Evolutionary conservation across 2,888 invertebrate genomes (phyloP), one percentile per base, ranked within the genome.

Genomic region (Synergus laeviventris): DNA sequence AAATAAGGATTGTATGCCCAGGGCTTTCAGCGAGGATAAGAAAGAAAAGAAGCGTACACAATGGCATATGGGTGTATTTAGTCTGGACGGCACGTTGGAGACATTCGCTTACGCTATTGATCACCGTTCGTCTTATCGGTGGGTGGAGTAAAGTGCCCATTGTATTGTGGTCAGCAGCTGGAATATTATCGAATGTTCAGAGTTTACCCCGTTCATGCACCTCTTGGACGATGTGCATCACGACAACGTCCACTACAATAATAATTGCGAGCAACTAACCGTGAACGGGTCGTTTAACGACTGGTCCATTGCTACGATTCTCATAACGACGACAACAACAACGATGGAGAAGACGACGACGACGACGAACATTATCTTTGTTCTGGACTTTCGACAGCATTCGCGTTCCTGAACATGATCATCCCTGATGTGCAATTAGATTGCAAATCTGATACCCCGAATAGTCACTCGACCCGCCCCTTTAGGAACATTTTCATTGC

Each of bases 181-280:
- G 85, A 87, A 87, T 87, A 88, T 87, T 84, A 84, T 82, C 80
- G 82, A 82, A 79, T 82, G 84, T 84, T 83, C 79, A 77, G 75
- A 76, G 70, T 76, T 66, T 81, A 76, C 75, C 78, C 77, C 74
- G 77, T 80, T 74, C 74, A 74, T 73, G 62, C 60, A 54, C 78
- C 66, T 76, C 49, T 78, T 45, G 60, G 70, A 49, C 31, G 59
- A 73, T 73, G 76, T 70, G 74, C 78, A 64, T 79, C 79, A 79
- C 78, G 84, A 81, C 80, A 80, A 82, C 82, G 80, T 79, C 79
- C 77, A 84, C 80, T 73, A 82, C 82, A 81, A 85, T 84, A 86
- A 88, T 88, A 88, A 89, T 89, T 86, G 86, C 80, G 81, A 82
- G 75, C 85, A 84, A 86, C 86, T 84, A 81, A 82, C 84, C 86